Conservation (phyloP, 2,113 vertebrate genomes). For the Aplodontia rufa region DNA sequence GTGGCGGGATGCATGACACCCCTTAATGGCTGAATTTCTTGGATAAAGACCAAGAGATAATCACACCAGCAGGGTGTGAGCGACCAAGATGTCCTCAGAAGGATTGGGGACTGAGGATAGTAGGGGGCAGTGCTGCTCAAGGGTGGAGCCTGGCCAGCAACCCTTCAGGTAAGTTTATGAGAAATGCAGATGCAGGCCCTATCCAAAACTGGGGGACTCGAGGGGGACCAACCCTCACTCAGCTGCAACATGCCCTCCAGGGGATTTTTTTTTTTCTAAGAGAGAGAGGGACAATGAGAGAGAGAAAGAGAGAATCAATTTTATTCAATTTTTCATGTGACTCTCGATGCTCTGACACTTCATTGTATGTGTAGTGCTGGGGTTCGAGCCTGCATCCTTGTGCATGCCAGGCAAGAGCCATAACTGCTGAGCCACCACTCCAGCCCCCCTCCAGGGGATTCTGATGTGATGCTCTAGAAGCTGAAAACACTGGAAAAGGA, state of each 20-base stretch:
- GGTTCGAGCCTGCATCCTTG: no score
- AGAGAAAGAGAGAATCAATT: no score
- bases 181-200: background rate
- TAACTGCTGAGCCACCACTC: no score
- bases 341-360: no score
- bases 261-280: no score
- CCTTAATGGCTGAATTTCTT: background rate
- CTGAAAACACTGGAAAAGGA: background rate
- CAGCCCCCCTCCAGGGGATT: background rate
- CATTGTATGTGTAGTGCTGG: no score
- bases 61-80: background rate
- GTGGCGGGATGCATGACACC: rapidly evolving
- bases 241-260: no score
- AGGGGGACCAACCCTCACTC: no score
- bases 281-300: no score
- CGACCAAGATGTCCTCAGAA: background rate
- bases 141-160: background rate
- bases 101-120: rapidly evolving
- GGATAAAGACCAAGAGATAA: background rate
- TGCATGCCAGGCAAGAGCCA: no score
- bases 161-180: background rate
- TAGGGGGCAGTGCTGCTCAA: background rate
- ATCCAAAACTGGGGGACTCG: rapidly evolving
- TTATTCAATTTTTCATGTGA: no score
- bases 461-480: background rate